Evolutionary conservation across 1,140 invertebrate species (phyloP).

Genomic region (Drosophila kepulauana): DNA sequence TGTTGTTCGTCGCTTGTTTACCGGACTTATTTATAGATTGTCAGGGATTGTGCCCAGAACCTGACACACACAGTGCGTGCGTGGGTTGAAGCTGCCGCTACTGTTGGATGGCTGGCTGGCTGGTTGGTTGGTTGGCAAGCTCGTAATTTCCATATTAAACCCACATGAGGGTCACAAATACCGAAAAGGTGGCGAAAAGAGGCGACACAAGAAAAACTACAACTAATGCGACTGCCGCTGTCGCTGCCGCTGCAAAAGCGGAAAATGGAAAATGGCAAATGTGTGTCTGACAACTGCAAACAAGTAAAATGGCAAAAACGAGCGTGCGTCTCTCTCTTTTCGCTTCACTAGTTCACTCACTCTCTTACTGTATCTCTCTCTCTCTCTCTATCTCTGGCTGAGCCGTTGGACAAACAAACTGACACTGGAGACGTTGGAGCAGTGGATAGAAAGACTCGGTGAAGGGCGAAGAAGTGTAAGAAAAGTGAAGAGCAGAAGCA

Average conservation of each 20-base stretch:
- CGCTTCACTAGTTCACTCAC: too few species aligned
- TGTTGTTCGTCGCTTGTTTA: slow-evolving; percentile 31
- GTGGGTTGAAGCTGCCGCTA: slow-evolving; percentile 2
- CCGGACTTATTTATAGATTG: slow-evolving; percentile 52
- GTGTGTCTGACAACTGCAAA: slow-evolving; percentile 44
- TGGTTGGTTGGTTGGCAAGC: background rate
- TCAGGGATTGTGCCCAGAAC: slow-evolving; percentile 36
- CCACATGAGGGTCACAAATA: slow-evolving; percentile 37
- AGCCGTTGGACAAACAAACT: slow-evolving; percentile 38
- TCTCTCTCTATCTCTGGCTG: background rate
- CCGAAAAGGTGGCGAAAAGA: slow-evolving; percentile 24
- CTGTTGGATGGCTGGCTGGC: too few species aligned
- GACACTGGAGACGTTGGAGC: background rate
- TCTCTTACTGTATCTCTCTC: too few species aligned
- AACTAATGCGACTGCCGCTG: slow-evolving; percentile 26
- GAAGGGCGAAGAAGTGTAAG: background rate
- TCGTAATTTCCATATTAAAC: slow-evolving; percentile 45
- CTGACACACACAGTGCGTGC: slow-evolving; percentile 8
- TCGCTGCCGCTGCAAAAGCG: too few species aligned
- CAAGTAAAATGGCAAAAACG: slow-evolving; percentile 18
- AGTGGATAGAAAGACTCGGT: slow-evolving; percentile 15
- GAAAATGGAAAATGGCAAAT: slow-evolving; percentile 38
- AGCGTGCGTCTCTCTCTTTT: background rate
- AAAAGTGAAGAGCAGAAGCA: slow-evolving; percentile 1
- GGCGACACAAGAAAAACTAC: slow-evolving; percentile 30